Evolutionary conservation across 2,797 vertebrate genomes (phyloP).

Genomic region (Cossypha caffra): DNA sequence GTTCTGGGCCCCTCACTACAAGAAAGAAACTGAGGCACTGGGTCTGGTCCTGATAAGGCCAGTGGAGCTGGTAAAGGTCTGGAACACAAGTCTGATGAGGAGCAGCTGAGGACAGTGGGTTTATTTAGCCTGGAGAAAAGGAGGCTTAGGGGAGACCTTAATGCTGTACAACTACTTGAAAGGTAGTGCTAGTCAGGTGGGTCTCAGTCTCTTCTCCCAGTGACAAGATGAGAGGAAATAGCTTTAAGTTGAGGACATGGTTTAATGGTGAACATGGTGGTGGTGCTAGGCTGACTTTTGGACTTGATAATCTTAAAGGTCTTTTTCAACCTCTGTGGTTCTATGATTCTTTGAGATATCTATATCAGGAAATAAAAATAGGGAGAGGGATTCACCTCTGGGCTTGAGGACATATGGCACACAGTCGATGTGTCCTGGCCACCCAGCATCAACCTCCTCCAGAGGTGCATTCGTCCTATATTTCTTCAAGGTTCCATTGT

Average conservation of each 20-base stretch:
- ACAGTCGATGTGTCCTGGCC: background rate
- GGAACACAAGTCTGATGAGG: background rate
- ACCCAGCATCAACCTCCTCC: background rate
- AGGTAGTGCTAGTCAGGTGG: background rate
- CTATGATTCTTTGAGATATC: background rate
- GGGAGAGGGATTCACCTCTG: background rate
- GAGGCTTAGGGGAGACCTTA: background rate
- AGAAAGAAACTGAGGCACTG: background rate
- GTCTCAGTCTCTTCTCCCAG: background rate
- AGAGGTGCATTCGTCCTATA: fast-evolving
- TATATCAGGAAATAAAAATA: background rate
- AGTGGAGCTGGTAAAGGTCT: background rate
- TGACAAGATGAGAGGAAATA: background rate
- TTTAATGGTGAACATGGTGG: background rate
- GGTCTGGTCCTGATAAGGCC: background rate
- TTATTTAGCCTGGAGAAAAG: background rate
- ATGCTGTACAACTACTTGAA: background rate
- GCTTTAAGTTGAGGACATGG: background rate
- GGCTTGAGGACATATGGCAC: background rate
- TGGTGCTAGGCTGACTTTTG: background rate
- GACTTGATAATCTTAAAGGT: background rate
- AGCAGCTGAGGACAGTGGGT: background rate
- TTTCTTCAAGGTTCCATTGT: background rate
- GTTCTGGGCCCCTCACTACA: background rate
- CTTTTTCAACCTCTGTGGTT: background rate